A percentile compares a stretch with the other conserved stretches of the same genome.
These are phyloP conservation scores for Lates japonicus DNA, from an alignment of 2,797 vertebrate species.

Conservation along the genomic window DNA sequence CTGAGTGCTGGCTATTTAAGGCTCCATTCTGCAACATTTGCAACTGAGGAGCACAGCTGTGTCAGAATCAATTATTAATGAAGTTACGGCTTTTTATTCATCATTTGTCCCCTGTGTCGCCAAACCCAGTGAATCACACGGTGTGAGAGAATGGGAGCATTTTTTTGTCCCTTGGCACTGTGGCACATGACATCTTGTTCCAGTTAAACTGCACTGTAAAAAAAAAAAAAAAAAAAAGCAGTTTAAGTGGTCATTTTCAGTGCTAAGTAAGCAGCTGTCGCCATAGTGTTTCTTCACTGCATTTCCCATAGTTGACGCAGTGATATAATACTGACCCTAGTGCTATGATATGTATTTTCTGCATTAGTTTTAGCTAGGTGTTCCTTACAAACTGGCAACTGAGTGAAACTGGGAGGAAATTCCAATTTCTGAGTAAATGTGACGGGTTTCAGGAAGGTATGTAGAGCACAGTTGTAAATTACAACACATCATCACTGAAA, in stretches of 20 bases:
- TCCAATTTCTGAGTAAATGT: neutral
- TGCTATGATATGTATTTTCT: too few relatives aligned
- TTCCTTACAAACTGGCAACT: neutral
- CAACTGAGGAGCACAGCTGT: constrained; percentile 64
- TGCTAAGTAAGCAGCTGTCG: neutral
- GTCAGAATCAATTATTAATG: constrained; percentile 73
- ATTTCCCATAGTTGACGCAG: neutral
- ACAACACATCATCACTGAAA: neutral
- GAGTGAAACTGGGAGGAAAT: neutral
- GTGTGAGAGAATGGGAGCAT: constrained; percentile 51
- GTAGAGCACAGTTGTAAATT: neutral
- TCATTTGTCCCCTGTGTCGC: constrained; percentile 68
- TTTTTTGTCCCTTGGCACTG: constrained; percentile 44
- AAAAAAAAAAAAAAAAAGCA: neutral
- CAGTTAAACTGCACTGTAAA: constrained; percentile 41
- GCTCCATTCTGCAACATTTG: constrained; percentile 49
- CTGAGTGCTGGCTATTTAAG: constrained; percentile 59
- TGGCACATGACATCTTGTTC: constrained; percentile 64
- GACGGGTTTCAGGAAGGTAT: neutral
- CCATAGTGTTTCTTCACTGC: neutral
- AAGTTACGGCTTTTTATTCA: constrained; percentile 67
- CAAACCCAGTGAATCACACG: constrained; percentile 56
- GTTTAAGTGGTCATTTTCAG: constrained; percentile 3
- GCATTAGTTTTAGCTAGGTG: neutral
- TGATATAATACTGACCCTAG: neutral